Conservation (phyloP, 2,888 invertebrate species). For the Endotricha flammealis region DNA sequence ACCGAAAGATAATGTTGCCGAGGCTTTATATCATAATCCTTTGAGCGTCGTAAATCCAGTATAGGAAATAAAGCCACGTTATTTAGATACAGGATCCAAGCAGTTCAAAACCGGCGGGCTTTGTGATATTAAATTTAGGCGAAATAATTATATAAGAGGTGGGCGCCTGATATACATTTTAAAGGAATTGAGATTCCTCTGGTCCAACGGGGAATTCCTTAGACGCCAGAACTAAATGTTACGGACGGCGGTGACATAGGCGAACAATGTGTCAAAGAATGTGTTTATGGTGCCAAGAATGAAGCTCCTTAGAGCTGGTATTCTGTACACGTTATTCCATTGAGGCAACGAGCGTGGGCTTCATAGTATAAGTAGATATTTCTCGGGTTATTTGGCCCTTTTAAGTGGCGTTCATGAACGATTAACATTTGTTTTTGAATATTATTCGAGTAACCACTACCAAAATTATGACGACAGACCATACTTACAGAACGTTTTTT, state of each 20-base stretch:
- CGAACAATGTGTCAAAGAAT: slow-evolving; percentile 76
- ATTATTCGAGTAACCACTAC: no score
- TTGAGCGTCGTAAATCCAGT: slow-evolving; percentile 52
- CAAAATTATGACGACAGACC: no score
- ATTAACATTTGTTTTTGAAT: no score
- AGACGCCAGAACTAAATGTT: slow-evolving; percentile 52
- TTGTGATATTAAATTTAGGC: slow-evolving; percentile 52
- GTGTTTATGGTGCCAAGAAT: slow-evolving; percentile 74
- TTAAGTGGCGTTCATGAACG: background rate
- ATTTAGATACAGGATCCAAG: slow-evolving; percentile 52
- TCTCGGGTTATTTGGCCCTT: background rate
- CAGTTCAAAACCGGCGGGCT: slow-evolving; percentile 41
- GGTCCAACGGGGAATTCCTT: slow-evolving; percentile 59
- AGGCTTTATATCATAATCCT: slow-evolving; percentile 45
- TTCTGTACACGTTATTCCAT: slow-evolving; percentile 20
- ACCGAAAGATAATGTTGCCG: slow-evolving; percentile 37
- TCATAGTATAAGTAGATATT: slow-evolving; percentile 1
- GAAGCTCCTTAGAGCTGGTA: slow-evolving; percentile 57
- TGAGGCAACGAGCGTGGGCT: slow-evolving; percentile 9
- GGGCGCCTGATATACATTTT: slow-evolving; percentile 43
- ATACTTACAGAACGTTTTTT: no score
- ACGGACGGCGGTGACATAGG: slow-evolving; percentile 60
- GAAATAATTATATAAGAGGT: slow-evolving; percentile 54
- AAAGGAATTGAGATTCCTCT: slow-evolving; percentile 53
- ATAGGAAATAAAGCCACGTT: slow-evolving; percentile 56